Evolutionary conservation across 2,888 invertebrate genomes (phyloP).

Genomic region (Labia minor): DNA sequence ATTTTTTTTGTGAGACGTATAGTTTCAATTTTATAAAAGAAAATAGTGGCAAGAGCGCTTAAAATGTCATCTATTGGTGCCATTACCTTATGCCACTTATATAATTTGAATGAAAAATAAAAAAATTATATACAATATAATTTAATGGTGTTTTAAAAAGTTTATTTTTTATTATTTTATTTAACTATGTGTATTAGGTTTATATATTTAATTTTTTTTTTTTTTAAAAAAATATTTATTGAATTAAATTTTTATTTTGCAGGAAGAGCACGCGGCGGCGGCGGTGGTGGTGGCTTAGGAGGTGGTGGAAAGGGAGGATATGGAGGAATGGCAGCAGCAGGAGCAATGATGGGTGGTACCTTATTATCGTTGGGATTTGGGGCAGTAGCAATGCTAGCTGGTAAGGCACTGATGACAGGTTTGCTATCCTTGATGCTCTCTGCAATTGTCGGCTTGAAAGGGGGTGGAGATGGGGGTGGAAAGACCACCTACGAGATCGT

Average conservation of each 20-base stretch:
- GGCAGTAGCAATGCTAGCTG: slow-evolving; percentile 64
- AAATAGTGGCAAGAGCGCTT: too few species aligned
- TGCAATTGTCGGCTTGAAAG: slow-evolving; percentile 63
- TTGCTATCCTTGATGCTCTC: slow-evolving; percentile 68
- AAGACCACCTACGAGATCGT: slow-evolving; percentile 70
- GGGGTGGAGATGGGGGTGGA: slow-evolving; percentile 49
- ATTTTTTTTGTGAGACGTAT: too few species aligned
- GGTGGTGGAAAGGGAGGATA: slow-evolving; percentile 36
- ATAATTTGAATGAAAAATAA: too few species aligned
- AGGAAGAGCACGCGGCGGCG: slow-evolving; percentile 19
- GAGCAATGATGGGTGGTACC: slow-evolving; percentile 55
- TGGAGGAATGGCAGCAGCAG: slow-evolving; percentile 39
- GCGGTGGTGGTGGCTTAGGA: slow-evolving; percentile 30
- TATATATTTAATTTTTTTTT: too few species aligned
- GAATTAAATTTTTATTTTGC: background rate
- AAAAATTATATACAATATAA: too few species aligned
- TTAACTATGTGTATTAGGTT: too few species aligned
- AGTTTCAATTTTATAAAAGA: too few species aligned
- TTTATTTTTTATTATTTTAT: too few species aligned
- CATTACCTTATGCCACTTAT: too few species aligned
- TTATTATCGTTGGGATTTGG: slow-evolving; percentile 62
- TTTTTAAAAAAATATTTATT: too few species aligned
- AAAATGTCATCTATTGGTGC: too few species aligned
- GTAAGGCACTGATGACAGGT: slow-evolving; percentile 73
- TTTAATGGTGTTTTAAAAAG: too few species aligned